These are phyloP conservation scores for Dryadula phaetusa DNA, from an alignment of 2,888 invertebrate species.

Conservation along the genomic window DNA sequence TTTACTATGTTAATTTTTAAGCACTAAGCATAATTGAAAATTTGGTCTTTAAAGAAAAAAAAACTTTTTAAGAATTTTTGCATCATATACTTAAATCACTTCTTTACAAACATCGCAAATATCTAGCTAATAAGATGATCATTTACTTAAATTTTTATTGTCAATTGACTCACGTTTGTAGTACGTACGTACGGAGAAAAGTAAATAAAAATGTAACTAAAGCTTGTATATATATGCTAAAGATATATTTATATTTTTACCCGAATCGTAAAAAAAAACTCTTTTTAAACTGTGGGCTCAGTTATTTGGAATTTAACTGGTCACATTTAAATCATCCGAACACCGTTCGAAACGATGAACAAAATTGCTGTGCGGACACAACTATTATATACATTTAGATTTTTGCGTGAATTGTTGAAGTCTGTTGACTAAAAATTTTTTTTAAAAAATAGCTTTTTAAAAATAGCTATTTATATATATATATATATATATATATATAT, in stretches of 20 bases:
- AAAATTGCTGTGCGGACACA: constrained; percentile 9
- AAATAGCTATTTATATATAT: too few species aligned
- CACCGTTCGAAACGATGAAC: constrained; percentile 17
- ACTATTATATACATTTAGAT: constrained; percentile 10
- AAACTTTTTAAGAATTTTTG: too few species aligned
- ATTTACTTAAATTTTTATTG: too few species aligned
- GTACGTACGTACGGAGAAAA: background rate
- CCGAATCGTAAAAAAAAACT: background rate
- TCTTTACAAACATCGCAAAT: too few species aligned
- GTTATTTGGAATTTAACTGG: constrained; percentile 14
- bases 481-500: too few species aligned
- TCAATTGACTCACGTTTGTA: too few species aligned
- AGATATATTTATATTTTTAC: constrained; percentile 5
- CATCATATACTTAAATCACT: too few species aligned
- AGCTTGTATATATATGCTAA: background rate
- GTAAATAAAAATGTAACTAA: background rate
- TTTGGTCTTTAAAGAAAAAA: too few species aligned
- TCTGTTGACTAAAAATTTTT: background rate
- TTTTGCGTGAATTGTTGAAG: constrained; percentile 17
- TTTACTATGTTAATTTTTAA: too few species aligned
- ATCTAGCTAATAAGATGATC: too few species aligned
- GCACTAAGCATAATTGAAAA: too few species aligned
- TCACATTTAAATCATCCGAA: constrained; percentile 10
- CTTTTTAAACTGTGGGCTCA: constrained; percentile 4
- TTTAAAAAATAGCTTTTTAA: background rate